Percentiles rank a stretch among this genome's conserved stretches.
Conservation (phyloP, 1,140 invertebrate species). For the Heterodera schachtii region DNA sequence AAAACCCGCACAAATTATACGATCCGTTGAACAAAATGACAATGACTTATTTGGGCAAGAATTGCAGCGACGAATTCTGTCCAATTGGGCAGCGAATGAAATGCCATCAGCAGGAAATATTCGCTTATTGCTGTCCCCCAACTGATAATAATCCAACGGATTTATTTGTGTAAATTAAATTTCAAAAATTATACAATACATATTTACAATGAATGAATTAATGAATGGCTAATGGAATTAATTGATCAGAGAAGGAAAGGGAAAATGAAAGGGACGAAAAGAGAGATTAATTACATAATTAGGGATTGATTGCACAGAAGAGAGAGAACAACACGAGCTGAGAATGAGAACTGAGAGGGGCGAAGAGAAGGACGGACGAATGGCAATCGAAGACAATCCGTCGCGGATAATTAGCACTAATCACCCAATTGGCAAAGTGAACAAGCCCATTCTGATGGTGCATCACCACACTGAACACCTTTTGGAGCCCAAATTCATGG, state of each 20-base stretch:
- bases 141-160: no score
- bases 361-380: no score
- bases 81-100: neutral
- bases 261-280: neutral
- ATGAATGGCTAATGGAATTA: neutral
- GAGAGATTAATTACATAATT: neutral
- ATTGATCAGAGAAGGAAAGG: neutral
- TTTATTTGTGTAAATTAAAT: no score
- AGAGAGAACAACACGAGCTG: neutral
- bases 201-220: no score
- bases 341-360: neutral
- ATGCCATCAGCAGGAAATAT: neutral
- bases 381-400: no score
- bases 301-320: neutral
- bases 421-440: no score
- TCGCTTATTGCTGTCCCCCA: no score
- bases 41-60: neutral
- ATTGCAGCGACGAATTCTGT: slow-evolving; percentile 4
- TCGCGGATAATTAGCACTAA: no score
- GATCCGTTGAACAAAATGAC: neutral
- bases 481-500: slow-evolving; percentile 38
- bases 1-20: neutral
- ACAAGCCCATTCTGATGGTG: neutral
- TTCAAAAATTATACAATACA: no score
- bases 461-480: slow-evolving; percentile 42